Conservation (phyloP, 2,797 vertebrate species). For the Rhodeus uyekii region DNA sequence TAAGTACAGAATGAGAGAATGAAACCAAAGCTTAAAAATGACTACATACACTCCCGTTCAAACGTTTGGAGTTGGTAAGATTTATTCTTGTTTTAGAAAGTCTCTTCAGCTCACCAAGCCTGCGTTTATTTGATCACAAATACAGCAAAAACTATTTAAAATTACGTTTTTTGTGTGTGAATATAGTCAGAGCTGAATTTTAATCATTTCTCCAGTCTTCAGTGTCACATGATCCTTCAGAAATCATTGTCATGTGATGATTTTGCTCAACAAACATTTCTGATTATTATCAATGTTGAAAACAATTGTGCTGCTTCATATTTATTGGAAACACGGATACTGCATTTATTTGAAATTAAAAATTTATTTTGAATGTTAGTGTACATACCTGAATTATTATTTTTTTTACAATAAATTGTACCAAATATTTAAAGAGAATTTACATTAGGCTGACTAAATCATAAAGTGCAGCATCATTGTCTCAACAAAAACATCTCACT, state of each 20-base stretch:
- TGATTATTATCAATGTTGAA: background rate
- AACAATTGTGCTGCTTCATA: background rate
- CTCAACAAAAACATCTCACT: background rate
- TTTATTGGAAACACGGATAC: background rate
- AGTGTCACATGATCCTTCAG: background rate
- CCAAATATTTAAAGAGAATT: background rate
- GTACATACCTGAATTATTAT: background rate
- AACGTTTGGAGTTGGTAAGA: background rate
- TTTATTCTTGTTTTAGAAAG: background rate
- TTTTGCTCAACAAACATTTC: background rate
- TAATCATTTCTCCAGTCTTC: background rate
- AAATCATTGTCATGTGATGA: background rate
- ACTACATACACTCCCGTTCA: background rate
- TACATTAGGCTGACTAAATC: background rate
- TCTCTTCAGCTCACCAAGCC: background rate
- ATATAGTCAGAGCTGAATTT: background rate
- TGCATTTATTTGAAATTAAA: background rate
- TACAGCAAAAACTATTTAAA: background rate
- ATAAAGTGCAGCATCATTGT: background rate
- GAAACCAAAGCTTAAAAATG: background rate
- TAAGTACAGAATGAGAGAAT: conserved; percentile 37
- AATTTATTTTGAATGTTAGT: background rate
- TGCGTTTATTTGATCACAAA: background rate
- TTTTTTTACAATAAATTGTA: background rate
- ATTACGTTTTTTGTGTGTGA: background rate